Evolutionary conservation across 1,140 invertebrate species (phyloP).

Genomic region (Patella vulgata): DNA sequence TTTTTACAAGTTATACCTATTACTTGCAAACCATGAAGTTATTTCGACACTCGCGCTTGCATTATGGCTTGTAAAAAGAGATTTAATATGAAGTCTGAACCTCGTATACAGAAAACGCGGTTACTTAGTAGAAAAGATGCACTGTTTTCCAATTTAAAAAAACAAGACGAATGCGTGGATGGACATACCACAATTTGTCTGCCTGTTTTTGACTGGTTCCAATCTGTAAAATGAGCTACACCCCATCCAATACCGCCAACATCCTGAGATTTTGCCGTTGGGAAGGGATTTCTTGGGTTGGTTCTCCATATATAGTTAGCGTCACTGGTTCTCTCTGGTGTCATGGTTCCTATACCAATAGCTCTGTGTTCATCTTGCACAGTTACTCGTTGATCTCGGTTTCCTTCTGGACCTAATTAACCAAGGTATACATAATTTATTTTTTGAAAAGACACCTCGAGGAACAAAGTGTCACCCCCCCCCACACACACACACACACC

Average conservation of each 20-base stretch:
- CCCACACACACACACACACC: slow-evolving; percentile 8
- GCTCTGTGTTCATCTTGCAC: slow-evolving; percentile 31
- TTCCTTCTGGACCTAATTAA: slow-evolving; percentile 46
- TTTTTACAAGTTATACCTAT: too few relatives aligned
- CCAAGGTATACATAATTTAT: background rate
- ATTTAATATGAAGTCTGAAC: too few relatives aligned
- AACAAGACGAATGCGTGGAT: too few relatives aligned
- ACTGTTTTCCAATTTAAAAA: too few relatives aligned
- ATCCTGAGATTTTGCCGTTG: slow-evolving; percentile 24
- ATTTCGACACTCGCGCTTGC: too few relatives aligned
- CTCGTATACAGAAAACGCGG: too few relatives aligned
- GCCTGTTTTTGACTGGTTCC: slow-evolving; percentile 25
- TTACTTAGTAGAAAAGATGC: too few relatives aligned
- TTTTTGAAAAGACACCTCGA: background rate
- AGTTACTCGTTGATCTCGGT: slow-evolving; percentile 35
- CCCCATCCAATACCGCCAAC: slow-evolving; percentile 50
- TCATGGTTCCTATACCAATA: slow-evolving; percentile 40
- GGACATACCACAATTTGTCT: slow-evolving; percentile 42
- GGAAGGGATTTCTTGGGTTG: slow-evolving; percentile 29
- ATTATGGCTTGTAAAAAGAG: too few relatives aligned
- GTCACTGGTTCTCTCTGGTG: slow-evolving; percentile 34
- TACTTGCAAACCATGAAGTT: too few relatives aligned
- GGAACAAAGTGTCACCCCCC: background rate
- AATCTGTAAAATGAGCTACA: slow-evolving; percentile 24
- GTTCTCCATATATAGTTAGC: slow-evolving; percentile 46